Base-by-base conservation (phyloP, 2,888 invertebrate species). In the Trichacis sp. region DNA sequence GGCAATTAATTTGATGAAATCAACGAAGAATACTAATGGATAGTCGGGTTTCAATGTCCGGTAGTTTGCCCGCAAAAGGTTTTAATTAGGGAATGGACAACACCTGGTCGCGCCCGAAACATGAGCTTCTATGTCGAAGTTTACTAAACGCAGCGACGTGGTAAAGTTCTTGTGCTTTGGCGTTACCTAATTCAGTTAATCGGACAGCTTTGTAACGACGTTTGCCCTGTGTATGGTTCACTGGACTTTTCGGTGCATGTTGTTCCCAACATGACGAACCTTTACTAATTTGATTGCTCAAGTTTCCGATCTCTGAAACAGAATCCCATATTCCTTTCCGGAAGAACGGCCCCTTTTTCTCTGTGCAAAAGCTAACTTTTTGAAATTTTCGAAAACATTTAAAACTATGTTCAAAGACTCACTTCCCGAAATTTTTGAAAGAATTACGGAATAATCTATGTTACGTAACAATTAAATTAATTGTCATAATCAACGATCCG, bases 211-310 rank as follows among this genome's bases (percentile, higher is more conserved):
- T 46, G 59, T 76, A 76, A 76, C 71, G 70, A 70, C 70, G 69
- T 76, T 75, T 76, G 68, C 72, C 43, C 54, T 54, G 64, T 61
- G 60, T 68, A 74, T 68, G 73, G 72, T 73, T 73, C 72, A 71
- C 64, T 70, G 69, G 63, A 64, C 64, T 71, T 73, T 72, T 63
- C 69, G 69, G 68, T 73, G 65, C 65, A 68, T 59, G 71, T 72
- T 76, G 73, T 73, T 76, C 64, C 64, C 55, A 69, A 71, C 70
- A 70, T 73, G 70, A 70, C 69, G 72, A 64, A 72, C 71, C 74
- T 71, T 70, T 71, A 51, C 71, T 77, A 77, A 77, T 76, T 74
- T 72, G 70, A 77, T 78, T 71, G 72, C 60, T 59, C 64, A 75
- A 75, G 73, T 77, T 74, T 66, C 56, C 68, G 70, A 68, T 64